Conservation (phyloP, 2,797 vertebrate genomes). For the Fistularia commersonii region DNA sequence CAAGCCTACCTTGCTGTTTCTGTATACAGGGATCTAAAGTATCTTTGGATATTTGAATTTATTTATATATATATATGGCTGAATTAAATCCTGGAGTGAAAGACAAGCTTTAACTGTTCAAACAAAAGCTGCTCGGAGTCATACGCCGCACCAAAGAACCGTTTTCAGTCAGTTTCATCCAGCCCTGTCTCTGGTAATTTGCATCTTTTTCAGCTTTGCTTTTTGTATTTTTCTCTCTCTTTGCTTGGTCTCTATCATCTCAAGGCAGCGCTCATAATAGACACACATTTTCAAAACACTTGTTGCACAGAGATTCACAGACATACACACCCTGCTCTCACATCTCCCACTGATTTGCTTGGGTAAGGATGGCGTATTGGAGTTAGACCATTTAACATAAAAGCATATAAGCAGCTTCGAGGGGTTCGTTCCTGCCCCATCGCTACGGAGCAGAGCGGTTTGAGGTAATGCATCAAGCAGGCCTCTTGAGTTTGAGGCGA, state of each 20-base stretch:
- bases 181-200: constrained; percentile 48
- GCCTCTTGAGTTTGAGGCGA: constrained; percentile 24
- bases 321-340: constrained; percentile 21
- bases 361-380: constrained; percentile 40
- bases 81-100: constrained; percentile 24
- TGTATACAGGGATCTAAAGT: constrained; percentile 11
- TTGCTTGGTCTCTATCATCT: constrained; percentile 44
- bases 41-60: not conserved
- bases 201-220: constrained; percentile 46
- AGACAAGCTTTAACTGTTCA: constrained; percentile 33
- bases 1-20: constrained; percentile 6
- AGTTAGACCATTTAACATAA: constrained; percentile 68
- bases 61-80: constrained; percentile 9
- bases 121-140: constrained; percentile 33
- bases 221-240: constrained; percentile 11
- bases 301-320: constrained; percentile 24
- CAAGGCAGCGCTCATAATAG: constrained; percentile 28
- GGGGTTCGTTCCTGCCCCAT: constrained; percentile 58
- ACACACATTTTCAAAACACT: constrained; percentile 24
- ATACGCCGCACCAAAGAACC: constrained; percentile 34
- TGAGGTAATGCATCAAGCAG: constrained; percentile 55
- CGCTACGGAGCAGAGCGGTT: constrained; percentile 50
- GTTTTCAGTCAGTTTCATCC: constrained; percentile 57
- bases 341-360: constrained; percentile 33
- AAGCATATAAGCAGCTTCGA: constrained; percentile 53